Conservation (phyloP, 2,797 vertebrate genomes). For the Scarus forsteni region DNA sequence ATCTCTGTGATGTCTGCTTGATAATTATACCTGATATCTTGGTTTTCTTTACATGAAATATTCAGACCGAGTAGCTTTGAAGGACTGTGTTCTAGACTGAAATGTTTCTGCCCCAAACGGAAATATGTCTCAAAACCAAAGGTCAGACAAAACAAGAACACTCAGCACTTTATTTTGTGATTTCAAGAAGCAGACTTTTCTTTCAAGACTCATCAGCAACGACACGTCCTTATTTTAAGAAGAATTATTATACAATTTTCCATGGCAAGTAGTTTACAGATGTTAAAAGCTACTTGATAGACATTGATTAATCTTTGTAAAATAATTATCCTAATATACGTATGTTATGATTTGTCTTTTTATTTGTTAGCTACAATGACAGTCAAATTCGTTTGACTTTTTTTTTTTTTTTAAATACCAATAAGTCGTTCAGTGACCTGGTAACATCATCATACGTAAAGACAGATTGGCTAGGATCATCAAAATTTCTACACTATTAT, state of each 20-base stretch:
- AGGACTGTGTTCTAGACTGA: constrained; percentile 31
- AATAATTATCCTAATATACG: too few species aligned
- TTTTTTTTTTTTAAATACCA: too few species aligned
- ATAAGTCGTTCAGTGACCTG: too few species aligned
- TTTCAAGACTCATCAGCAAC: constrained; percentile 1
- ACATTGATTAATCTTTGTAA: background rate
- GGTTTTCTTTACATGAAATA: constrained; percentile 54
- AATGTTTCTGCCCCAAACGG: constrained; percentile 28
- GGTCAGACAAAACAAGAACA: constrained; percentile 35
- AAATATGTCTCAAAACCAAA: constrained; percentile 36
- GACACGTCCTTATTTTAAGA: background rate
- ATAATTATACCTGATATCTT: too few species aligned
- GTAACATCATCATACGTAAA: too few species aligned
- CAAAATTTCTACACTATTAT: too few species aligned
- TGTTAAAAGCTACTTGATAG: background rate
- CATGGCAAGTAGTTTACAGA: background rate
- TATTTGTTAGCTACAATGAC: too few species aligned
- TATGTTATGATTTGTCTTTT: too few species aligned
- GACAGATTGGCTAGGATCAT: too few species aligned
- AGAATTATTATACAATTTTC: background rate
- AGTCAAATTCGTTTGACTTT: too few species aligned
- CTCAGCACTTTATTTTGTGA: background rate
- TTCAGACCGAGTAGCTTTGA: constrained; percentile 29
- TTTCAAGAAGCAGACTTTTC: constrained; percentile 10
- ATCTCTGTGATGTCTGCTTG: too few species aligned